phyloP scores from a whole-genome alignment of 1,140 invertebrate genomes.

The Caenorhabditis briggsae region DNA sequence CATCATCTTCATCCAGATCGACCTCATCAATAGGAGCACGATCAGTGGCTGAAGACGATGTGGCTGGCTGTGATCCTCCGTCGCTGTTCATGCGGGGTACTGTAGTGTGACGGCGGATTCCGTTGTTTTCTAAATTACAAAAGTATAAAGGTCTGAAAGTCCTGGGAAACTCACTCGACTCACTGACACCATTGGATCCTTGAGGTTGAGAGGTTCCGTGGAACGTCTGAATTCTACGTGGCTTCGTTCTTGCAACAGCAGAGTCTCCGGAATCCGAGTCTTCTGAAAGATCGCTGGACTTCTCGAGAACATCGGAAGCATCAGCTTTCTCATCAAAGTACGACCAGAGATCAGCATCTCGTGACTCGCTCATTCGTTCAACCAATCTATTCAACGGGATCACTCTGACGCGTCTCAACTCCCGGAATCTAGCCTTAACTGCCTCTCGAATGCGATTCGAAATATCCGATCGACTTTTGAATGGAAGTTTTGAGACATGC shows the following conservation, averaged over 20 bases:
- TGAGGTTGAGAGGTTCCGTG: constrained; percentile 53
- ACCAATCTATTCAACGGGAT: constrained; percentile 53
- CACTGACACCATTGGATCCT: constrained; percentile 12
- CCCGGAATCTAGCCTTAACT: constrained; percentile 21
- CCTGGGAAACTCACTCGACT: background rate
- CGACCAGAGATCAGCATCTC: constrained; percentile 50
- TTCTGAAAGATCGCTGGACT: constrained; percentile 26
- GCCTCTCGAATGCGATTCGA: constrained; percentile 26
- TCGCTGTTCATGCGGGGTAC: constrained; percentile 51
- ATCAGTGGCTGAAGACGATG: constrained; percentile 35
- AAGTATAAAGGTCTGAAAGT: background rate
- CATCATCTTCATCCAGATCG: constrained; percentile 20
- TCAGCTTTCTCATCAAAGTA: constrained; percentile 52
- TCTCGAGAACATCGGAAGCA: constrained; percentile 16
- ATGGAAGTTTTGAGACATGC: constrained; percentile 33
- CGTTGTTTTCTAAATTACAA: constrained; percentile 13
- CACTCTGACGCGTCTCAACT: constrained; percentile 9
- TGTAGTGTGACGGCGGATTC: constrained; percentile 54
- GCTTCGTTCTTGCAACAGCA: background rate
- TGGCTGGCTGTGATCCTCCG: background rate
- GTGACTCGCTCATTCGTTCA: constrained; percentile 42
- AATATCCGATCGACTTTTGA: constrained; percentile 29
- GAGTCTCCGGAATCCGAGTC: constrained; percentile 55
- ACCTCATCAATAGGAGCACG: constrained; percentile 9
- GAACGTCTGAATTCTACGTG: constrained; percentile 57